Evolutionary conservation across 2,797 vertebrate species (phyloP).

Genomic region (Halcyon chelicuti): DNA sequence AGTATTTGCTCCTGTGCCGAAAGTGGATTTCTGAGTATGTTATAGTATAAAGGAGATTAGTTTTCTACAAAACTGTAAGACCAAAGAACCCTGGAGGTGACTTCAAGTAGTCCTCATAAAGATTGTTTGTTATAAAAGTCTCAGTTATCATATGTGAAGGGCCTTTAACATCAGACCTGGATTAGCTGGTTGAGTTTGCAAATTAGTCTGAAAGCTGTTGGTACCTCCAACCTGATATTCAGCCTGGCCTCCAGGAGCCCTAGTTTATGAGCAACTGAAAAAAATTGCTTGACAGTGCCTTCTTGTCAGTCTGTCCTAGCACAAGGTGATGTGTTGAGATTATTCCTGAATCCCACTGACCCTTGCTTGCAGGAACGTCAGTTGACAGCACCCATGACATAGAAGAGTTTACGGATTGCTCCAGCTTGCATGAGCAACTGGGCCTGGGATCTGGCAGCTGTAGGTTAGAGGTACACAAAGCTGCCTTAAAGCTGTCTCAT

Average conservation of each 20-base stretch:
- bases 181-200: not conserved
- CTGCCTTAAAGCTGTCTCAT: not conserved
- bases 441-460: not conserved
- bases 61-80: not conserved
- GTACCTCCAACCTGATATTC: not conserved
- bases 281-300: not conserved
- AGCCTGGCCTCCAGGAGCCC: not conserved
- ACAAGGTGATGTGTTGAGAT: not conserved
- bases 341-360: not conserved
- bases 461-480: not conserved
- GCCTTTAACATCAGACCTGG: not conserved
- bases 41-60: not conserved
- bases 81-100: not conserved
- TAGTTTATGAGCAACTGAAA: not conserved
- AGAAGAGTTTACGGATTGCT: not conserved
- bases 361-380: not conserved
- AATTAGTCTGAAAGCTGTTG: not conserved
- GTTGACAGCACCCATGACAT: not conserved
- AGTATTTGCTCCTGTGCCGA: not conserved
- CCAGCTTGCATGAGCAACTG: not conserved
- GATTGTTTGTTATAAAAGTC: not conserved
- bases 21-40: not conserved
- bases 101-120: not conserved
- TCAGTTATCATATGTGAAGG: not conserved
- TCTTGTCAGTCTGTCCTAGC: not conserved